Evolutionary conservation across 2,888 invertebrate genomes (phyloP), one percentile per base, ranked within the genome.

Genomic region (Drosophila dives): DNA sequence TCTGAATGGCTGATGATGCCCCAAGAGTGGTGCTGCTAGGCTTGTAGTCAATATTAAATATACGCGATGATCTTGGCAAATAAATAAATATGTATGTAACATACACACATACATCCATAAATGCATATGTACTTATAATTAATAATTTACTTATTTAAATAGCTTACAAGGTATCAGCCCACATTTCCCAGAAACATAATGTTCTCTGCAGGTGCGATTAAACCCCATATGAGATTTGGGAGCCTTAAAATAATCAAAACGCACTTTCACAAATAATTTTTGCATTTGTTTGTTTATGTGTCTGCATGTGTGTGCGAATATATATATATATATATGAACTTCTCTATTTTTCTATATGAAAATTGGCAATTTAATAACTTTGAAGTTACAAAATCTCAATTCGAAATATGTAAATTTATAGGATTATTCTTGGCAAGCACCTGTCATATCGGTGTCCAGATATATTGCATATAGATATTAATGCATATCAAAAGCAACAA

Each of bases 21-120:
- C 17, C 26, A 23, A 7, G 12, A 45, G 45, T 15, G 12, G 20
- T 45, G 20, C 20, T 45, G 45, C 12, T 34, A 29, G 50, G n/a
- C 12, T 11, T 10, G 23, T 49, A n/a, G 26, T 49, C 29, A n/a
- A 36, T 51, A 64, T 29, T 50, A 36, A 48, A 51, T 36, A 12
- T 45, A 20, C 20, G 20, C 53, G n/a, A 66, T 59, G 68, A 69
- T 69, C 68, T 59, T 54, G 58, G 48, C 20, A 42, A 36, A 38
- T n/a, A 49, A 48, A 23, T 23, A n/a, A 20, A 36, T n/a, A n/a
- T 34, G 32, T 23, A 50, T 49, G 38, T 45, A 40, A 59, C 17
- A 36, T 2, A 29, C 26, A 23, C 4, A 59, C n/a, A 2, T 15
- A 51, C 38, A 33, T 50, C 42, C 20, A 11, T 12, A 36, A 10